These are phyloP conservation scores for Rhincodon typus DNA, from an alignment of 2,797 vertebrate species.

Conservation along the genomic window DNA sequence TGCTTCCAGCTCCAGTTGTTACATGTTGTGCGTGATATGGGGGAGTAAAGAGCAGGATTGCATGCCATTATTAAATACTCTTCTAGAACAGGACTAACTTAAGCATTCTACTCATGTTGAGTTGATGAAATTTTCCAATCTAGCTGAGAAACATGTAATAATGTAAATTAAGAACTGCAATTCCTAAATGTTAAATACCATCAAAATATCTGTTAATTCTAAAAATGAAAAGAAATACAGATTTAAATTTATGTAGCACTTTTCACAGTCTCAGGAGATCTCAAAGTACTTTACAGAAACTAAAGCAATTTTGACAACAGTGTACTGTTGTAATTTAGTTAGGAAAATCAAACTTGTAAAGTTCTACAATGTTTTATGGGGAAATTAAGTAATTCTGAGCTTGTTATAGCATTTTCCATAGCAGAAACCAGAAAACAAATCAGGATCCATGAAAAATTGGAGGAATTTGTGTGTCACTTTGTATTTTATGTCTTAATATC, in stretches of 20 bases:
- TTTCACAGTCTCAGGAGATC: neutral
- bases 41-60: neutral
- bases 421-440: neutral
- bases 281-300: neutral
- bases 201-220: neutral
- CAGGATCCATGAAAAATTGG: neutral
- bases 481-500: neutral
- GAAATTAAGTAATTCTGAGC: neutral
- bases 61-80: neutral
- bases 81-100: neutral
- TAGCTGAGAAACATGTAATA: neutral
- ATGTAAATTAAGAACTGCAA: neutral
- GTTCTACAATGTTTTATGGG: neutral
- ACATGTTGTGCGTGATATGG: neutral
- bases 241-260: neutral
- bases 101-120: neutral
- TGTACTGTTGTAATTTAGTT: neutral
- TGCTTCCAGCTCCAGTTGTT: neutral
- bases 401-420: neutral
- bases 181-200: neutral
- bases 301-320: neutral
- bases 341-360: neutral
- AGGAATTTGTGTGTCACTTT: neutral
- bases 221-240: neutral
- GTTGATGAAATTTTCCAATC: neutral